Base-by-base conservation (phyloP, 2,113 vertebrate genomes). In the Diadophis punctatus region DNA sequence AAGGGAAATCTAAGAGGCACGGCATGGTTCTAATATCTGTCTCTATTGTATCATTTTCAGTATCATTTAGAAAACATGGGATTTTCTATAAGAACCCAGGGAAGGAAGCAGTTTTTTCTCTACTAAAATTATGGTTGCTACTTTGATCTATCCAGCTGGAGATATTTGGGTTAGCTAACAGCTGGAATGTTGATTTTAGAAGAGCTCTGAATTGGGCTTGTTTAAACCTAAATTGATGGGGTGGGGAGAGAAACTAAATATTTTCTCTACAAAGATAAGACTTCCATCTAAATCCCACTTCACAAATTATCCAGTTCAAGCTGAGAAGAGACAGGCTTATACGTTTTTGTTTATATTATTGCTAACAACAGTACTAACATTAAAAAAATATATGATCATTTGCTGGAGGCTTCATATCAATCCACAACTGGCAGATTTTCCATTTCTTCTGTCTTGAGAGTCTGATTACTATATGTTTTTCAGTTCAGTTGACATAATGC, bases 221-320 rank as follows among this genome's bases (percentile, higher is more conserved):
- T 94, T 88, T 88, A 94, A 94, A 93, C 87, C 58, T 91, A 88
- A 8, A 94, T 94, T 22, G 56, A 58, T 52, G 93, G 94, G 94
- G 91, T 95, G 93, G 91, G 91, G 93, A 95, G 94, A 91, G 91
- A 94, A 94, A 96, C 51, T 92, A 90, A 10, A 55, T 95, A 94
- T 94, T 93, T 85, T 93, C 58, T 56, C 84, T 63, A n/a, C 43
- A 91, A 93, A 93, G 84, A 4, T 6, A 56, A n/a, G 89, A 91
- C 93, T 95, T 88, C 94, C 10, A 27, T 89, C 90, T 48, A 94
- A 95, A 96, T 95, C 90, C 85, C 92, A 91, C 91, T 96, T 96
- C 94, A 95, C 60, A 94, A n/a, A 95, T 93, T 86, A 94, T 34
- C 49, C 46, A 91, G 87, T 87, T 95, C 53, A 91, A 96, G 87